Base-by-base conservation (phyloP, 2,888 invertebrate species). In the Cephus spinipes region DNA sequence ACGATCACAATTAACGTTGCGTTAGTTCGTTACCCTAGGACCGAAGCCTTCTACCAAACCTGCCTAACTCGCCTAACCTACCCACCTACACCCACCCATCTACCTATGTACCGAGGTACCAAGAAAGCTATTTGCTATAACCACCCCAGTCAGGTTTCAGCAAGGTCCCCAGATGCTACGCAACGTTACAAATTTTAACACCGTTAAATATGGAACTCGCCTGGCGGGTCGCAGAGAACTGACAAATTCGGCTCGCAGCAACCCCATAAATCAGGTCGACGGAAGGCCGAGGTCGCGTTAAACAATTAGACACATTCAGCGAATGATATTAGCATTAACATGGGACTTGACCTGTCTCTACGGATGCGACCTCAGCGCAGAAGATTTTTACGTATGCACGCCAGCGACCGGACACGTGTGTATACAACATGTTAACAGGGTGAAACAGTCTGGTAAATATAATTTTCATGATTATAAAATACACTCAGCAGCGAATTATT, bases 1-100 rank as follows among this genome's bases (percentile, higher is more conserved):
- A 87, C 86, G 85, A 87, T 86, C 84, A 87, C 86, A 87, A 87
- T 87, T 87, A 87, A 86, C 84, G 83, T 83, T 79, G 81, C 78
- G 75, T 76, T 75, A 74, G 75, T 78, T 78, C 76, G 78, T 78
- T 75, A 76, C 78, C 75, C 76, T 76, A 73, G 78, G 75, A 76
- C 76, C 68, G 71, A 35, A 71, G 31, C 9, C 33, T 31, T 15
- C 71, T 15, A 12, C 32, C 71, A 33, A 71, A 31, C 71, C 71
- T 31, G 31, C 71, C 23, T 32, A 71, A 12, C 31, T 33, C 71
- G 71, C 9, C 71, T 71, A 71, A 71, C 71, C 71, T 31, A 33
- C 71, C 71, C 32, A 15, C 69, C 1, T 36, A 36, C 36, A 15
- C 15, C 36, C 36, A 15, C 4, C 69, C n/a, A 15, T 11, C 30